Base-by-base conservation (phyloP, 2,797 vertebrate species). In the Epinephelus awoara region DNA sequence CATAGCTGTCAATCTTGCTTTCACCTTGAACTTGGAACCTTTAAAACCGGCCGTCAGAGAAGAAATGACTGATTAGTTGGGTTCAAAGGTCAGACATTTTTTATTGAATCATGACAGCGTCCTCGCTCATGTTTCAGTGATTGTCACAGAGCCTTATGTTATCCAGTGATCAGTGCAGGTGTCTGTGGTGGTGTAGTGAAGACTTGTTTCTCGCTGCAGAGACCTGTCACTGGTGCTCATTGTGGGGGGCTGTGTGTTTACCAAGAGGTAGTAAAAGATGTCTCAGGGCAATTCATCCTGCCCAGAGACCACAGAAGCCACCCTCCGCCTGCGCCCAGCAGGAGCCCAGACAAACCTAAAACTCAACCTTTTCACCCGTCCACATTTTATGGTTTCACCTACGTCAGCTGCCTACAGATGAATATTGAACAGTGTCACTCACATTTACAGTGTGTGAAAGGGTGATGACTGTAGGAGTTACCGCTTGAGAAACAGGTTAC, bases 251-350 rank as follows among this genome's bases (percentile, higher is more conserved):
- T 23, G 70, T 49, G 64, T 90, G 84, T 93, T 94, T 92, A 90
- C 85, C 69, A 44, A 87, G 80, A 61, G 61, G 80, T 59, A 80
- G 83, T 95, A 93, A 93, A 93, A 84, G 58, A 71, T 58, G 79
- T 88, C 83, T 85, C 23, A 46, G 62, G 67, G 73, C 76, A 71
- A 83, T 90, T 84, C 75, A 79, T 81, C 76, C 81, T 66, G 29
- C 82, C 84, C 65, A n/a, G 61, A 61, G 72, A 69, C 76, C 56
- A 51, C 72, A 70, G 66, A 68, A 38, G 68, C 79, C 25, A 0
- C 6, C 69, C 57, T 78, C 85, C 72, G 42, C 67, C 65, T 77
- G 54, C 14, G 19, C 80, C 52, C 85, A 70, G 69, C 82, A 52
- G 87, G 89, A 74, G 58, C 65, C 66, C 79, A 51, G 78, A 85